These are phyloP conservation scores for Oscheius sp. DNA, from an alignment of 2,888 invertebrate species.

Conservation along the genomic window DNA sequence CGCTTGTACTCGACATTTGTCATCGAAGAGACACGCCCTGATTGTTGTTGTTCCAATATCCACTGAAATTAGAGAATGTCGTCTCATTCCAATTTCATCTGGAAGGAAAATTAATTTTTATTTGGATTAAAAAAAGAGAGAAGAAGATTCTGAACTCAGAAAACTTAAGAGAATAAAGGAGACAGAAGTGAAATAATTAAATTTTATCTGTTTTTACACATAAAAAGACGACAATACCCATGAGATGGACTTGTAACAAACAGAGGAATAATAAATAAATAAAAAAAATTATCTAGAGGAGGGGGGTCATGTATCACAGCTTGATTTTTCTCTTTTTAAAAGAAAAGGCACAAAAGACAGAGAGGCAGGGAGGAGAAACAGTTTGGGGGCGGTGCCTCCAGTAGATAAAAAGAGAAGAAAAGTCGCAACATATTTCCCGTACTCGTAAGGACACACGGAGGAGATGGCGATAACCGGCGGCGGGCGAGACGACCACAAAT, in stretches of 20 bases:
- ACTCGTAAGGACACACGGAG: conserved; percentile 18
- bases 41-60: conserved; percentile 70
- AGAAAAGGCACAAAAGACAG: not conserved
- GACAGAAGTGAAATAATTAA: conserved; percentile 16
- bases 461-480: conserved; percentile 15
- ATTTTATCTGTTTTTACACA: not conserved
- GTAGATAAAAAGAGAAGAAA: not conserved
- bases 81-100: conserved; percentile 18
- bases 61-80: conserved; percentile 49
- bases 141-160: not conserved
- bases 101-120: not conserved
- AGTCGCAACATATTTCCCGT: conserved; percentile 30
- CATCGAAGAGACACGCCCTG: conserved; percentile 63
- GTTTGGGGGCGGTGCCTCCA: not conserved
- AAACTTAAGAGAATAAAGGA: not conserved
- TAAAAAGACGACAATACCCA: conserved; percentile 16
- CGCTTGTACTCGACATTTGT: conserved; percentile 41
- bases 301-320: conserved; percentile 30
- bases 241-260: conserved; percentile 25
- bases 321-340: too few relatives aligned
- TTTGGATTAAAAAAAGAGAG: not conserved
- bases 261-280: not conserved
- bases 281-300: not conserved
- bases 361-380: not conserved
- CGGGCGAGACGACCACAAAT: not conserved